Conservation (phyloP, 64 coral and sea anemone genomes). For the Porites lutea region DNA sequence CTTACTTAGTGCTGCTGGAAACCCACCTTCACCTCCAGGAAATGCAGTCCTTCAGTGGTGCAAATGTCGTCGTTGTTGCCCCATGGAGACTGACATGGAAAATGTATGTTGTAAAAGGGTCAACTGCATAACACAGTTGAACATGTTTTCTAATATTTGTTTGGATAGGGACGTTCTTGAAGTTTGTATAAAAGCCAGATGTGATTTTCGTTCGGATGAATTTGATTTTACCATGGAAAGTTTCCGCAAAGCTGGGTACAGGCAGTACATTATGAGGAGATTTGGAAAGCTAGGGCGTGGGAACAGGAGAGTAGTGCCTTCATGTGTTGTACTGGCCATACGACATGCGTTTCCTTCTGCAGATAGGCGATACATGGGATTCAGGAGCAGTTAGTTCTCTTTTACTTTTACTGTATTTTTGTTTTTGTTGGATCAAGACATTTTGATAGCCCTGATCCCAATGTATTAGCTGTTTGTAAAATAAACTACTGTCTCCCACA, state of each 20-base stretch:
- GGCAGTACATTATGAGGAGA: not conserved
- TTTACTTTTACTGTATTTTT: too few relatives aligned
- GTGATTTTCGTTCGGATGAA: not conserved
- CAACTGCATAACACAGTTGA: not conserved
- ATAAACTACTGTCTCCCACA: too few relatives aligned
- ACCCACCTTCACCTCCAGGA: not conserved
- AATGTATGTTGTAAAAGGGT: conserved; percentile 31
- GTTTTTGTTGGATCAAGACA: too few relatives aligned
- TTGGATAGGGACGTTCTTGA: conserved; percentile 12
- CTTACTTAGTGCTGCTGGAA: conserved; percentile 6
- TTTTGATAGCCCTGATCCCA: too few relatives aligned
- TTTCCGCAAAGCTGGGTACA: conserved; percentile 19
- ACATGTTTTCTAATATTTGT: not conserved
- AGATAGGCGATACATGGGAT: not conserved
- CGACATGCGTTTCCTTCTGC: conserved; percentile 1
- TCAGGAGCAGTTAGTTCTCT: too few relatives aligned
- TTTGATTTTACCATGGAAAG: conserved; percentile 14
- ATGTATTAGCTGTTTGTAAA: too few relatives aligned
- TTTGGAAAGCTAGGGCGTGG: not conserved
- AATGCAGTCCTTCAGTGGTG: not conserved
- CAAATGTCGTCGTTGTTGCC: not conserved
- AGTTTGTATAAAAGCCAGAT: conserved; percentile 10
- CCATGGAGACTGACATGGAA: not conserved
- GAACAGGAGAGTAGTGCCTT: conserved; percentile 18
- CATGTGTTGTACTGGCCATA: conserved; percentile 37